Evolutionary conservation across 2,888 invertebrate species (phyloP), one percentile per base, ranked within the genome.

Genomic region (Rhyacophila evoluta): DNA sequence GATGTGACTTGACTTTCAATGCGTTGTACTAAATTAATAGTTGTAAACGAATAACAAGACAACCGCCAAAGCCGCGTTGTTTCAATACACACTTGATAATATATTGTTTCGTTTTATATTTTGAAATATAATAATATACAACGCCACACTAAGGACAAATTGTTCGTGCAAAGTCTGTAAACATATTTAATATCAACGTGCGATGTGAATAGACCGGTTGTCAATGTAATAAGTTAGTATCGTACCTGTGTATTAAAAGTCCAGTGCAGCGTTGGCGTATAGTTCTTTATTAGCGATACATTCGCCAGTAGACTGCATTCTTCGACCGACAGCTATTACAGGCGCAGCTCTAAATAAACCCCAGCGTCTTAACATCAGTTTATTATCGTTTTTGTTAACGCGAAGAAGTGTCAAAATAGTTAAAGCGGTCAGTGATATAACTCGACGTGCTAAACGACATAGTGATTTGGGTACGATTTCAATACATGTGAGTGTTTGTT

Each of bases 1-100:
- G 79, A 78, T 79, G 79, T 79, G 38, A 79, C 79, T 72, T 79
- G 75, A 55, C 55, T 55, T 55, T 55, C 25, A 10, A 75, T 74
- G 75, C 79, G 75, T 78, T 33, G 15, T 67, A 12, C 67, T 79
- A 75, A 79, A 79, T 75, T 75, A 75, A 75, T 75, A 75, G 72
- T 74, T n/a, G 67, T 25, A 33, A 29, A 29, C 25, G 12, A 55
- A 74, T 19, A 55, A 25, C 55, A 33, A 33, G 6, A 33, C 29
- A 33, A 33, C 55, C 19, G 19, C 19, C 55, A 25, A 8, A 55
- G 55, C 8, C 10, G 55, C 19, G 55, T 10, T 25, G 10, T 55
- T 55, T 8, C 1, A 25, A 55, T 55, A 19, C 19, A 55, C 19
- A 19, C 25, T 12, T 4, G 29, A 33, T 33, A 33, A 2, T 55